These are phyloP conservation scores for Halictus rubicundus DNA, from an alignment of 1,140 invertebrate species.

Conservation along the genomic window DNA sequence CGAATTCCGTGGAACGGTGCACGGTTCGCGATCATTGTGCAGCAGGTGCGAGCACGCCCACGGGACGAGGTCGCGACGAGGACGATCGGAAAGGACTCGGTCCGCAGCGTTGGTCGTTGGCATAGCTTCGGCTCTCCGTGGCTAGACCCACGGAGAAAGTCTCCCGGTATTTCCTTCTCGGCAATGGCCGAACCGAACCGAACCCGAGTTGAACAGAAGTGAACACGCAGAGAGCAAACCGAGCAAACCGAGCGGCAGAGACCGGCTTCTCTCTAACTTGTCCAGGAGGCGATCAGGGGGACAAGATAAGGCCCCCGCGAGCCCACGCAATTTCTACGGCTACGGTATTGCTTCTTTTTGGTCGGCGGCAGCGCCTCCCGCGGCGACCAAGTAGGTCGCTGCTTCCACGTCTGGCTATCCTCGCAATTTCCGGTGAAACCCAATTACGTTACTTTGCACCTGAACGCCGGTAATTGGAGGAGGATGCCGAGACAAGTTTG, in stretches of 20 bases:
- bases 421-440: constrained; percentile 66
- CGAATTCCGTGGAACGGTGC: neutral
- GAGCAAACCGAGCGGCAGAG: constrained; percentile 15
- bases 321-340: constrained; percentile 55
- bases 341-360: constrained; percentile 22
- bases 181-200: neutral
- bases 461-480: constrained; percentile 30
- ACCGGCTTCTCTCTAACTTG: constrained; percentile 13
- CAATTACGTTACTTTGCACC: constrained; percentile 57
- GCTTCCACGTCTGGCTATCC: constrained; percentile 29
- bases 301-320: constrained; percentile 39
- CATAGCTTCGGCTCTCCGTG: no score
- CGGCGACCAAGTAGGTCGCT: constrained; percentile 23
- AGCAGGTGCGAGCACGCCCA: constrained; percentile 45
- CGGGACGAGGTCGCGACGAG: constrained; percentile 59
- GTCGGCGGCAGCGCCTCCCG: neutral
- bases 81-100: constrained; percentile 51
- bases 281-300: constrained; percentile 27
- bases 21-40: neutral
- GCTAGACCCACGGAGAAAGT: constrained; percentile 27
- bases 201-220: no score
- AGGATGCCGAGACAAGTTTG: constrained; percentile 1
- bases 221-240: neutral
- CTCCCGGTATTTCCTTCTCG: constrained; percentile 36
- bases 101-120: neutral